Evolutionary conservation across 2,888 invertebrate species (phyloP), one percentile per base, ranked within the genome.

Genomic region (Acleris cristana): DNA sequence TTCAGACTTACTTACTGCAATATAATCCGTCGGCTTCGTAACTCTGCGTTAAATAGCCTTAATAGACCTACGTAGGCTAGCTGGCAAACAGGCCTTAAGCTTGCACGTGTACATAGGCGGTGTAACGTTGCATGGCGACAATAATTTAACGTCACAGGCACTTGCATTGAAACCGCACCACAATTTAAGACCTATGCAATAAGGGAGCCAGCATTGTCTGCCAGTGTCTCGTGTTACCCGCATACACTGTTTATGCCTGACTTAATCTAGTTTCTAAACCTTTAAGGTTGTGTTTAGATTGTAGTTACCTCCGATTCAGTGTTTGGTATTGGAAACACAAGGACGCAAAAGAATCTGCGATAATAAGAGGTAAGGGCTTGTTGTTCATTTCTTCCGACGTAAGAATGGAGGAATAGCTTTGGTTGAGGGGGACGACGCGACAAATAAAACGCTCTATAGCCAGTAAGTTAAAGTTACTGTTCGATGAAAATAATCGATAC

Each of bases 131-230:
- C 85, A 84, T 82, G 81, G 87, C 80, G 86, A 90, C 90, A 88
- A 91, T 92, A 92, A 92, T 90, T 92, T 90, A 89, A 88, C 86
- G 89, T 91, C 91, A 87, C 81, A 78, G 83, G 86, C 89, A 89
- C 88, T 87, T 89, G 91, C 91, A 91, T 92, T 90, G 88, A 90
- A 90, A 90, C 92, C 91, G 78, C 88, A 85, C 79, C 80, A 88
- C 91, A 88, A 92, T 92, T 92, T 92, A 92, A 90, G 90, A 88
- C 88, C 90, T 81, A 81, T 86, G 91, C 89, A 89, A 90, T 92
- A 92, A 90, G 89, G 89, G 88, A 87, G 85, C 84, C 84, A 79
- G 85, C 86, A 89, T 90, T 89, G 87, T 90, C 85, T 86, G 85
- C 82, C 78, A 80, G 80, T 74, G 84, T 85, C 87, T 91, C 87